Percentiles rank a stretch among this genome's conserved stretches.
phyloP scores from a whole-genome alignment of 2,113 vertebrate species.

The Centropus unirufus region DNA sequence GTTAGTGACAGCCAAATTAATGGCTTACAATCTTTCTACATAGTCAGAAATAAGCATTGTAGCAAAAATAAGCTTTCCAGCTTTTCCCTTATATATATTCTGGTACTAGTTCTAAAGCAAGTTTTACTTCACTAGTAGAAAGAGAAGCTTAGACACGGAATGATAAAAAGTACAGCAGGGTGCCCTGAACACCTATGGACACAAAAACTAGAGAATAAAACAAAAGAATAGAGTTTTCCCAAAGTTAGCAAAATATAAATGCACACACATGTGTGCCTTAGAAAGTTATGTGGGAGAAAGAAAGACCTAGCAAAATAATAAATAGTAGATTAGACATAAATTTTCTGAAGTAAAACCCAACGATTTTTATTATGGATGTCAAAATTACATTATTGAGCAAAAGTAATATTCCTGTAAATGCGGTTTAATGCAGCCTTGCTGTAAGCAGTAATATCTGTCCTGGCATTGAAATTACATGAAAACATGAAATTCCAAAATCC shows the following conservation, averaged over 20 bases:
- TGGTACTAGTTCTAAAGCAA: background rate
- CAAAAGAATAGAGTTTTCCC: background rate
- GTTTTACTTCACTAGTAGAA: background rate
- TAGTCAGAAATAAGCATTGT: background rate
- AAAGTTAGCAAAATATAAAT: background rate
- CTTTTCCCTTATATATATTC: background rate
- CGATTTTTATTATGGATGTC: background rate
- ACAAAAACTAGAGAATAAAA: background rate
- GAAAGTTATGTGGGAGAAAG: background rate
- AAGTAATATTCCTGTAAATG: background rate
- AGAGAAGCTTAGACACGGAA: background rate
- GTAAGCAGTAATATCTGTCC: background rate
- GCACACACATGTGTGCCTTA: background rate
- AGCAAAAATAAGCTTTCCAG: background rate
- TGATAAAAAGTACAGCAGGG: fast-evolving
- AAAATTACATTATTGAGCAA: background rate
- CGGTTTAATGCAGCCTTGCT: background rate
- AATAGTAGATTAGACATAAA: background rate
- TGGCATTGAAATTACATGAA: background rate
- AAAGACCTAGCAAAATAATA: background rate
- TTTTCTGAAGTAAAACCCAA: background rate
- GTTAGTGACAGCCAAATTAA: background rate
- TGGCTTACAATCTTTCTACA: background rate
- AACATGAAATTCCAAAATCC: background rate
- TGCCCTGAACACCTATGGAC: background rate